Conservation (phyloP, 2,888 invertebrate species). For the Pristionchus entomophagus region DNA sequence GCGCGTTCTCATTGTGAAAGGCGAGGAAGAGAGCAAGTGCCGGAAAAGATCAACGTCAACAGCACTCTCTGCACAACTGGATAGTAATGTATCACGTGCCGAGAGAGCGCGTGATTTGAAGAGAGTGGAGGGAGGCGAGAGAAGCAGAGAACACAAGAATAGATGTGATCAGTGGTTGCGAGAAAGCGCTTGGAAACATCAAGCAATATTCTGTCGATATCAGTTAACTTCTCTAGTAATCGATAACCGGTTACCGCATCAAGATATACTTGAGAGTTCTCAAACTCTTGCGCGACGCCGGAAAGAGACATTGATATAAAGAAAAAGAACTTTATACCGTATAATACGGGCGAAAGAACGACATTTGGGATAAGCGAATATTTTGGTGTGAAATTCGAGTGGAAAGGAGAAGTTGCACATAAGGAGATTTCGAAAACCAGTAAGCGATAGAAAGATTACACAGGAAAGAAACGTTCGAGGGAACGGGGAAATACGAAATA, state of each 20-base stretch:
- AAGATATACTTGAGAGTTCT: not conserved
- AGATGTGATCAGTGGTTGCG: not conserved
- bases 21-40: not conserved
- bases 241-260: conserved; percentile 11
- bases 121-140: not conserved
- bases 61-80: not conserved
- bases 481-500: too few species aligned
- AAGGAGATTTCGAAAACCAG: too few species aligned
- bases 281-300: not conserved
- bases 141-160: not conserved
- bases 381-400: too few species aligned
- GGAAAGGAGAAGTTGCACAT: too few species aligned
- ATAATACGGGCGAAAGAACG: not conserved
- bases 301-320: not conserved
- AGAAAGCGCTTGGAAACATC: not conserved
- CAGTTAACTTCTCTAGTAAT: not conserved
- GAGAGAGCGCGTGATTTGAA: not conserved
- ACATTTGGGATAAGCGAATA: not conserved
- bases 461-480: too few species aligned
- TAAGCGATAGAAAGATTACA: too few species aligned
- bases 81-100: not conserved
- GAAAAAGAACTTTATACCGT: not conserved
- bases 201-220: not conserved
- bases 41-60: not conserved
- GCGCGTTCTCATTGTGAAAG: not conserved